phyloP scores from a whole-genome alignment of 2,888 invertebrate genomes.

The Imbricaverruca yamaguchii region DNA sequence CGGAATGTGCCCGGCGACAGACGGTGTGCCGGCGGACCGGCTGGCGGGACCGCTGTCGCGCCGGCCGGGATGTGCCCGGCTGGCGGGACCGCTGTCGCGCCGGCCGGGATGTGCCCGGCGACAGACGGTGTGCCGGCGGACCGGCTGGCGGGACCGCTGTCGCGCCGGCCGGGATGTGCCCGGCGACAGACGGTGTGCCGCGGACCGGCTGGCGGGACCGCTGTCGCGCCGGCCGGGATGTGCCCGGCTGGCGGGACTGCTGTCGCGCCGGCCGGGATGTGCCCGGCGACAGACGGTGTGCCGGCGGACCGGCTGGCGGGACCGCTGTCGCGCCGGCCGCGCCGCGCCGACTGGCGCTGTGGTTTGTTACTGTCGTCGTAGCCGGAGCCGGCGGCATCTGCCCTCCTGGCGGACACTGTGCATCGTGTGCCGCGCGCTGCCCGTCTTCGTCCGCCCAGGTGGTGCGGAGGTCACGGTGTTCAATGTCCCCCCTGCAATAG shows the following conservation, averaged over 20 bases:
- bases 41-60: neutral
- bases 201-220: neutral
- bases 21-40: neutral
- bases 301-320: neutral
- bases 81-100: neutral
- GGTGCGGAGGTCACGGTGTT: no score
- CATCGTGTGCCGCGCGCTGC: no score
- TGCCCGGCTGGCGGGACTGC: neutral
- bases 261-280: neutral
- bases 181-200: neutral
- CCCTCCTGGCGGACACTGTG: no score
- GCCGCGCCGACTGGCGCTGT: no score
- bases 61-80: neutral
- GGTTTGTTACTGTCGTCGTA: no score
- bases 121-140: neutral
- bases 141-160: neutral
- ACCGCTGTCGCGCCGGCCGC: neutral
- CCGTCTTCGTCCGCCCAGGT: no score
- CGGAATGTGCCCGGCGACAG: no score
- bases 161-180: neutral
- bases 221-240: neutral
- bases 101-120: neutral
- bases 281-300: neutral
- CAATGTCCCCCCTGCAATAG: no score
- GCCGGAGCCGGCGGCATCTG: no score